Evolutionary conservation across 53 echinoderm and acorn worm genomes (phyloP).

Genomic region (Patiria pectinifera): DNA sequence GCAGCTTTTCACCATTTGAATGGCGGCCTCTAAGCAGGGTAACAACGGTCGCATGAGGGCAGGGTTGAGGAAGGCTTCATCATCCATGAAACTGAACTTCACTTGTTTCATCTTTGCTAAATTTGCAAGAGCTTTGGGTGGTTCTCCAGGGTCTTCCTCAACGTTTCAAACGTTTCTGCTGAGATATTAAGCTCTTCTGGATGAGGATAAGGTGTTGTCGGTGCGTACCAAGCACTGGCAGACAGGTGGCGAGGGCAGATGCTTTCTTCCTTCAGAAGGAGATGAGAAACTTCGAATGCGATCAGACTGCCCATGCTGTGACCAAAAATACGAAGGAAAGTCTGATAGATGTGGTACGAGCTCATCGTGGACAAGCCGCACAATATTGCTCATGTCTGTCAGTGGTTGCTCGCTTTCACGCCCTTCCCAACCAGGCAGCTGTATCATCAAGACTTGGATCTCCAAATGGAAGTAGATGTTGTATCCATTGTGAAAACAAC

Average conservation of each 20-base stretch:
- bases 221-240: too few species aligned
- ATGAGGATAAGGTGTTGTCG: too few species aligned
- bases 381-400: not conserved
- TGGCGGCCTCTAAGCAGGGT: too few species aligned
- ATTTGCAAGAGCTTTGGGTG: not conserved
- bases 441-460: constrained; percentile 64
- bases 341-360: not conserved
- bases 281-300: too few species aligned
- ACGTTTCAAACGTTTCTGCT: constrained; percentile 18
- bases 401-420: constrained; percentile 65
- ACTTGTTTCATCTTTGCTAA: constrained; percentile 17
- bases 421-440: constrained; percentile 84
- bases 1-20: too few species aligned
- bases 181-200: too few species aligned
- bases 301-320: too few species aligned
- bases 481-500: too few species aligned
- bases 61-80: constrained; percentile 38
- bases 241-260: too few species aligned
- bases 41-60: too few species aligned
- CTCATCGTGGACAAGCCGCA: constrained; percentile 10
- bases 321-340: too few species aligned
- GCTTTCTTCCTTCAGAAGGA: too few species aligned
- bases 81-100: constrained; percentile 65
- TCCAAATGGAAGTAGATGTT: constrained; percentile 43
- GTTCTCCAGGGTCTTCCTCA: constrained; percentile 40